These are phyloP conservation scores for Alentia gelatinosa DNA, from an alignment of 2,888 invertebrate species.

Conservation along the genomic window DNA sequence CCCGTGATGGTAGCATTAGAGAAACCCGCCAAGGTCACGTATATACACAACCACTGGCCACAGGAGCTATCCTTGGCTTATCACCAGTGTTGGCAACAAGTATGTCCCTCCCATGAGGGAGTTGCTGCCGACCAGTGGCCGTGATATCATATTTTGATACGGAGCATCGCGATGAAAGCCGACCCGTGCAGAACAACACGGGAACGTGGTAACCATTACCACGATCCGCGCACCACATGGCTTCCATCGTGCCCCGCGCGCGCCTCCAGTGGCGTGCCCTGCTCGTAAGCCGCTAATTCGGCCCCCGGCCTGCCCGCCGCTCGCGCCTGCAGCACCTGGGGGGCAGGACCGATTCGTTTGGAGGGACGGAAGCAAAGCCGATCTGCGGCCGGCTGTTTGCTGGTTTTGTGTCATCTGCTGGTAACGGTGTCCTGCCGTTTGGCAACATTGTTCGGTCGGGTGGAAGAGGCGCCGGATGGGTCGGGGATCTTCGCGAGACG, in stretches of 20 bases:
- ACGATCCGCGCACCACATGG: neutral
- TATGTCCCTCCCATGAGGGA: neutral
- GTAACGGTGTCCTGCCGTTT: neutral
- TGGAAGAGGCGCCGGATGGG: neutral
- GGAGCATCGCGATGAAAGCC: neutral
- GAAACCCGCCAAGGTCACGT: too few species aligned
- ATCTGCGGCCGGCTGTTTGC: neutral
- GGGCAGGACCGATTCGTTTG: neutral
- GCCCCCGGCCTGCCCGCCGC: neutral
- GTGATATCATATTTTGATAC: conserved; percentile 35
- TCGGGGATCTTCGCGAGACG: neutral
- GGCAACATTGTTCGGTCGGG: neutral
- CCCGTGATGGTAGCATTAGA: too few species aligned
- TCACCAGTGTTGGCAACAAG: too few species aligned
- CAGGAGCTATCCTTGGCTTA: too few species aligned
- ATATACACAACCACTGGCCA: too few species aligned
- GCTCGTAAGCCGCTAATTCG: neutral
- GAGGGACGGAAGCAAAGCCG: too few species aligned
- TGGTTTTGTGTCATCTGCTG: neutral
- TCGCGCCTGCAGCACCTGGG: neutral
- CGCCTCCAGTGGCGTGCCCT: neutral
- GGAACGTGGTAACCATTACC: conserved; percentile 40
- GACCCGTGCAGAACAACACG: conserved; percentile 13
- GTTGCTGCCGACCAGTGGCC: neutral
- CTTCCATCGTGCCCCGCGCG: conserved; percentile 17